Base-by-base conservation (phyloP, 2,113 vertebrate species). In the Carassius auratus region DNA sequence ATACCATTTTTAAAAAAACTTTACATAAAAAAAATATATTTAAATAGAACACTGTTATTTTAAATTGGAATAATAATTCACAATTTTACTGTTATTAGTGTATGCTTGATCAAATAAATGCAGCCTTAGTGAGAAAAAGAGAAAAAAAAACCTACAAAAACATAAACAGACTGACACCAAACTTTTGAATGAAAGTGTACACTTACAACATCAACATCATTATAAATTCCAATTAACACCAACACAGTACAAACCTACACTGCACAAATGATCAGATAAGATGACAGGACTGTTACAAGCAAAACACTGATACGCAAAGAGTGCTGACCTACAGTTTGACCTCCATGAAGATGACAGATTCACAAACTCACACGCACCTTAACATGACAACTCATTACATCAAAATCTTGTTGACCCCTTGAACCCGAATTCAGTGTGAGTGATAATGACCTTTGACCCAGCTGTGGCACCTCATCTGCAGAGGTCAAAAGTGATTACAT, bases 381-480 rank as follows among this genome's bases (percentile, higher is more conserved):
- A 57, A 79, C 23, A 9, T 52, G 55, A 61, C 33, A 61, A 42
- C 5, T 15, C 4, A 8, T 77, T 52, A 83, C 52, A 83, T 78
- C 36, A 74, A 87, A 83, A 19, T 64, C 52, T 36, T 21, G 23
- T 12, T 74, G 64, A 73, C 64, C 75, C 42, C 21, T 52, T 86
- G 75, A 87, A 30, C 64, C 19, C 7, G 21, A 78, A 50, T 68
- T 69, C 14, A 59, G 19, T 78, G 13, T 30, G 64, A 52, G 5
- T 78, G 36, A 84, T 74, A 79, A 84, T 84, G 86, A 87, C 45
- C 81, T 19, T 8, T 86, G 62, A 83, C 62, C 26, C 23, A 59
- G 21, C 33, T 62, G 74, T 45, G 62, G 26, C 61, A 79, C 33
- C 69, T 45, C 38, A 77, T 76, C 33, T 13, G 12, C 38, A 50